These are phyloP conservation scores for Eueremaeus valkanovi DNA, from an alignment of 2,888 invertebrate species.

Conservation along the genomic window DNA sequence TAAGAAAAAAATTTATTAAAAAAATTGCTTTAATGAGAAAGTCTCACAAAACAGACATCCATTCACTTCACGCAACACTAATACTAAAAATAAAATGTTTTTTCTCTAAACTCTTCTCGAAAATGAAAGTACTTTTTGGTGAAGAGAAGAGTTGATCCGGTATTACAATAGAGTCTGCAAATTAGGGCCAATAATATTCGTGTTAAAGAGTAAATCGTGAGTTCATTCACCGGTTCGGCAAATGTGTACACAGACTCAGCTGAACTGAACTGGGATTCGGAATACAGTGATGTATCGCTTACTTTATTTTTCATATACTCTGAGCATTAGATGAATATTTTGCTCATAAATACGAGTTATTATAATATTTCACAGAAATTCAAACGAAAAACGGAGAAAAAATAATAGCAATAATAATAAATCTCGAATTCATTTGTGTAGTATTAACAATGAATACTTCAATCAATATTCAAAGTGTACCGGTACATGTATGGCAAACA, in stretches of 20 bases:
- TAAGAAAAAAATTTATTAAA: background rate
- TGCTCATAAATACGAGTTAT: no score
- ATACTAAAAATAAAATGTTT: background rate
- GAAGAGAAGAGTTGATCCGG: background rate
- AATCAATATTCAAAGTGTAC: background rate
- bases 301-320: no score
- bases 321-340: no score
- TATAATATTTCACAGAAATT: background rate
- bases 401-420: background rate
- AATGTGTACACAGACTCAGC: slow-evolving; percentile 29
- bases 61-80: background rate
- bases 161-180: background rate
- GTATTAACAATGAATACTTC: background rate
- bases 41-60: background rate
- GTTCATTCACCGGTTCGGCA: slow-evolving; percentile 27
- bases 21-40: background rate
- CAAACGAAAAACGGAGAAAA: background rate
- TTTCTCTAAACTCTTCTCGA: background rate
- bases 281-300: no score
- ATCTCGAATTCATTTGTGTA: background rate
- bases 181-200: background rate
- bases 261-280: no score
- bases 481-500: no score
- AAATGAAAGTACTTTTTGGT: slow-evolving; percentile 28
- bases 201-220: slow-evolving; percentile 9